Conservation (phyloP, 2,797 vertebrate genomes). For the Amphiprion clarkii region DNA sequence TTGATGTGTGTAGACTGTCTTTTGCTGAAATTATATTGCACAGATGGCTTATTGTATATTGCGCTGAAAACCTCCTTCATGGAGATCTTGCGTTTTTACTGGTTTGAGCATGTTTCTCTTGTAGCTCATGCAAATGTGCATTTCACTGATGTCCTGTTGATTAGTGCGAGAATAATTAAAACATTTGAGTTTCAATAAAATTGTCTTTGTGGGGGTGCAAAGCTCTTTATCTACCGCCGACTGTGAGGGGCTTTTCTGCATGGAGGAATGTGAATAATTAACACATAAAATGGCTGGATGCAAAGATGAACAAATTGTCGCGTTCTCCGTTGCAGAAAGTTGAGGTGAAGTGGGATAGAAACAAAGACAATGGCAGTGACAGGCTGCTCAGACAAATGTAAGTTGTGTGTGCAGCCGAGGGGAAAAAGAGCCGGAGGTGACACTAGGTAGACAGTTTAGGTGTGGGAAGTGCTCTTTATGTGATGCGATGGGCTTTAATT, state of each 20-base stretch:
- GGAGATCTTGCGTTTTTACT: conserved; percentile 44
- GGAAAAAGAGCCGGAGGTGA: conserved; percentile 52
- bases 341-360: not conserved
- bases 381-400: conserved; percentile 45
- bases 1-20: conserved; percentile 1
- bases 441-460: conserved; percentile 45
- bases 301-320: conserved; percentile 32
- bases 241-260: conserved; percentile 28
- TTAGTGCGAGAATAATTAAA: conserved; percentile 51
- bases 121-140: conserved; percentile 18
- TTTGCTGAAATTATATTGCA: conserved; percentile 14
- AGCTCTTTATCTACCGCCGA: conserved; percentile 48
- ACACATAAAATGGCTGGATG: conserved; percentile 8
- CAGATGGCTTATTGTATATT: conserved; percentile 28
- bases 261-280: conserved; percentile 39
- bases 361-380: conserved; percentile 35
- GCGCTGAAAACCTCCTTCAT: conserved; percentile 35
- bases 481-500: conserved; percentile 65
- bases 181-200: conserved; percentile 35
- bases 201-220: conserved; percentile 11
- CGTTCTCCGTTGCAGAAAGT: conserved; percentile 7
- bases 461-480: conserved; percentile 59
- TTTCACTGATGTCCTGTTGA: conserved; percentile 47
- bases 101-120: conserved; percentile 19
- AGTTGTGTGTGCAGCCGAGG: conserved; percentile 51